Conservation (phyloP, 2,888 invertebrate species). For the Euproctis similis region DNA sequence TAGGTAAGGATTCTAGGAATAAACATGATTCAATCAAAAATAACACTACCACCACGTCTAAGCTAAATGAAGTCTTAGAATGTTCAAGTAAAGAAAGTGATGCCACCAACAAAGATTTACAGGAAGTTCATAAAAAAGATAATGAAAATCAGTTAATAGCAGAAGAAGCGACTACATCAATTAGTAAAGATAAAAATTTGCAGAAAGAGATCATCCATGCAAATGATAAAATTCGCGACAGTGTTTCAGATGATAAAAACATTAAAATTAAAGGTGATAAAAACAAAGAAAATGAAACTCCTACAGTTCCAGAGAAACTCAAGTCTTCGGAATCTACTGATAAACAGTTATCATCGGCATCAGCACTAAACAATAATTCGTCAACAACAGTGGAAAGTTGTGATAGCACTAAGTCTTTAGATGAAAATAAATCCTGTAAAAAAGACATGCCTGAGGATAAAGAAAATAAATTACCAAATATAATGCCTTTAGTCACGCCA, state of each 20-base stretch:
- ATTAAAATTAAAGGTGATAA: conserved; percentile 8
- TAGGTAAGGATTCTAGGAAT: neutral
- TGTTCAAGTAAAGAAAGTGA: conserved; percentile 3
- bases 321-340: conserved; percentile 8
- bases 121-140: neutral
- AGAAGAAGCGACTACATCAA: conserved; percentile 1
- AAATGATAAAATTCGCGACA: conserved; percentile 10
- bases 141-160: neutral
- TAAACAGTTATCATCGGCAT: conserved; percentile 6
- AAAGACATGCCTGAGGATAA: conserved; percentile 37
- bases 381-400: conserved; percentile 12
- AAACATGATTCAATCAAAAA: conserved; percentile 12
- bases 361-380: neutral
- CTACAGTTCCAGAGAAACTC: conserved; percentile 9
- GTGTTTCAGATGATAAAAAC: conserved; percentile 12
- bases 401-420: conserved; percentile 16
- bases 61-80: conserved; percentile 8
- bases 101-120: conserved; percentile 1
- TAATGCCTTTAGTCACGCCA: conserved; percentile 47
- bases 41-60: conserved; percentile 1
- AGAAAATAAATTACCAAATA: conserved; percentile 51
- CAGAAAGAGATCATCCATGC: conserved; percentile 9
- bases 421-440: conserved; percentile 32
- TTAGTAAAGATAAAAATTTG: conserved; percentile 1
- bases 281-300: conserved; percentile 10